Conservation (phyloP, 2,797 vertebrate genomes). For the Columba guinea region DNA sequence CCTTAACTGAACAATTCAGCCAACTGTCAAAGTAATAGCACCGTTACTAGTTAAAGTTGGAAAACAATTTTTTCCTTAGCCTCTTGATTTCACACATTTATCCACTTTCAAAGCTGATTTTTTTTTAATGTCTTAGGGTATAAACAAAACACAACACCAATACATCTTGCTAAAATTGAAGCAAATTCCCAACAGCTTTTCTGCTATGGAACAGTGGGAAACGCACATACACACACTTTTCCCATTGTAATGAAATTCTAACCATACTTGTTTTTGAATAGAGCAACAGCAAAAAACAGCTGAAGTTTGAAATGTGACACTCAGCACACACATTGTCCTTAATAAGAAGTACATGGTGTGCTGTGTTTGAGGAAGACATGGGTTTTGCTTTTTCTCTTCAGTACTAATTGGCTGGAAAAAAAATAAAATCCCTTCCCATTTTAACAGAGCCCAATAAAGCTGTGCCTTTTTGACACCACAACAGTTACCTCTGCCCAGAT, state of each 20-base stretch:
- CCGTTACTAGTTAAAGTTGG: background rate
- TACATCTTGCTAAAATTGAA: conserved; percentile 28
- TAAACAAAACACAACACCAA: background rate
- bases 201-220: conserved; percentile 42
- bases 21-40: background rate
- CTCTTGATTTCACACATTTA: background rate
- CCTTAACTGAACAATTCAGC: background rate
- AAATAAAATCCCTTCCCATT: background rate
- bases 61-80: background rate
- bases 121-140: background rate
- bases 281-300: conserved; percentile 39
- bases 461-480: background rate
- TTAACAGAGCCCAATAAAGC: conserved; percentile 12
- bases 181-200: conserved; percentile 27
- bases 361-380: background rate
- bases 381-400: background rate
- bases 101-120: background rate
- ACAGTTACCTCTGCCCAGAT: background rate
- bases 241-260: conserved; percentile 54
- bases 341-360: conserved; percentile 46
- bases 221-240: conserved; percentile 33
- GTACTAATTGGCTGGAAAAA: background rate
- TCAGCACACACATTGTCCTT: conserved; percentile 19
- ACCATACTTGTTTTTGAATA: conserved; percentile 50
- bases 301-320: conserved; percentile 58